A percentile compares a stretch with the other conserved stretches of the same genome.
Evolutionary conservation across 2,113 vertebrate species (phyloP).

Genomic region (Calonectris borealis): DNA sequence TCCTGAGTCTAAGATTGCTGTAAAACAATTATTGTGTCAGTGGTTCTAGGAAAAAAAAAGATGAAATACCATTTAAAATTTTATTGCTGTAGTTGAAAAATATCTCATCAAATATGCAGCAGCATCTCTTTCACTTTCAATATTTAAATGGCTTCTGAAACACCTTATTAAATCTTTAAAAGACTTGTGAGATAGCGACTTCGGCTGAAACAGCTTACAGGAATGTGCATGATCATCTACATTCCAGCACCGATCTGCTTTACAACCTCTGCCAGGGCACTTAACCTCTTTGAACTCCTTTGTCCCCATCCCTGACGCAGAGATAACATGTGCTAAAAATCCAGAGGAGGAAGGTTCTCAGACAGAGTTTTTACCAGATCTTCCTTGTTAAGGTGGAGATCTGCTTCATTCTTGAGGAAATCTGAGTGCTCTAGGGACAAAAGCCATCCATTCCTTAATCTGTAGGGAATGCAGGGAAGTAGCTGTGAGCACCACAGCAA

Average conservation of each 20-base stretch:
- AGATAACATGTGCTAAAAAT: background rate
- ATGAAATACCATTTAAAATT: conserved; percentile 21
- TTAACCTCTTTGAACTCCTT: background rate
- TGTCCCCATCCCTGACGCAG: background rate
- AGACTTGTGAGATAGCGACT: background rate
- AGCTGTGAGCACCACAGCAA: background rate
- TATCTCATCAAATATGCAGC: conserved; percentile 42
- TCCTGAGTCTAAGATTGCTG: background rate
- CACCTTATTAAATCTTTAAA: conserved; percentile 37
- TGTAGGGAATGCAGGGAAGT: background rate
- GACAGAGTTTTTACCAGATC: background rate
- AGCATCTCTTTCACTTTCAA: conserved; percentile 9
- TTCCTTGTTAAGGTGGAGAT: background rate
- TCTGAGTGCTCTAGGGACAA: background rate
- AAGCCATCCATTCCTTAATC: background rate
- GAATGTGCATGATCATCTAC: background rate
- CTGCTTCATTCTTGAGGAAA: background rate
- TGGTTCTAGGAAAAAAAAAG: background rate
- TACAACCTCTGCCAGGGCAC: background rate
- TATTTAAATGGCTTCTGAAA: conserved; percentile 33
- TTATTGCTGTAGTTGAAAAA: background rate
- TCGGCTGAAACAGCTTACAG: background rate
- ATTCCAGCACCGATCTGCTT: background rate
- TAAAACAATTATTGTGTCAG: conserved; percentile 24
- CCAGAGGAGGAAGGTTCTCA: background rate